Conservation (phyloP, 2,797 vertebrate species). For the Mus caroli region DNA sequence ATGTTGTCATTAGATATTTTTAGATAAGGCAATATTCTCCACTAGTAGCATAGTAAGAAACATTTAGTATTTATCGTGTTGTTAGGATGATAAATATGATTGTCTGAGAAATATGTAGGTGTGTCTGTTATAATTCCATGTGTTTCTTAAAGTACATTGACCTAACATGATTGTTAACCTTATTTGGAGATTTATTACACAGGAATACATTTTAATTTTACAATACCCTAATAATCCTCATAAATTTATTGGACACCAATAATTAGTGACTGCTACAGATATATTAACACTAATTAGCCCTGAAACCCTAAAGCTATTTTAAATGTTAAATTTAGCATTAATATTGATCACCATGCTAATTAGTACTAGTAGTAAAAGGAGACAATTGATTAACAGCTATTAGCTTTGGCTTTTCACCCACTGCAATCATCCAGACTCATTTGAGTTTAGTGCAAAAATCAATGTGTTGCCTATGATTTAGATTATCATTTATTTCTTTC, state of each 20-base stretch:
- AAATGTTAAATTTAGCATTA: conserved; percentile 84
- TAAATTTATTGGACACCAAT: conserved; percentile 75
- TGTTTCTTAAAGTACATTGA: conserved; percentile 13
- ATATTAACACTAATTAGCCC: conserved; percentile 78
- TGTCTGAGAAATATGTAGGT: not conserved
- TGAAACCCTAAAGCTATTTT: conserved; percentile 78
- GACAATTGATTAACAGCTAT: conserved; percentile 81
- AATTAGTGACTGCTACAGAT: conserved; percentile 79
- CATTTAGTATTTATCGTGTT: conserved; percentile 12
- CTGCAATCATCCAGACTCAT: conserved; percentile 65
- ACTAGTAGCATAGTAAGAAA: not conserved
- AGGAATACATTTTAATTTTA: conserved; percentile 46
- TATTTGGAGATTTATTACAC: not conserved
- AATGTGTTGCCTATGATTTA: conserved; percentile 64
- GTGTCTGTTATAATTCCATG: conserved; percentile 35
- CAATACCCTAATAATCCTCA: conserved; percentile 52
- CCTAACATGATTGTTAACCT: not conserved
- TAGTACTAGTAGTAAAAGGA: conserved; percentile 78
- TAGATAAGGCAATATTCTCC: conserved; percentile 34
- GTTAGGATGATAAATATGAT: not conserved
- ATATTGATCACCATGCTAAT: conserved; percentile 82
- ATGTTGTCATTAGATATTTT: not conserved
- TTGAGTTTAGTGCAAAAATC: conserved; percentile 74
- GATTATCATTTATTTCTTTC: conserved; percentile 62
- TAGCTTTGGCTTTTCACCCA: conserved; percentile 72